A percentile compares a stretch with the other conserved stretches of the same genome.
Evolutionary conservation across 2,888 invertebrate species (phyloP).

Genomic region (Conus canariensis): DNA sequence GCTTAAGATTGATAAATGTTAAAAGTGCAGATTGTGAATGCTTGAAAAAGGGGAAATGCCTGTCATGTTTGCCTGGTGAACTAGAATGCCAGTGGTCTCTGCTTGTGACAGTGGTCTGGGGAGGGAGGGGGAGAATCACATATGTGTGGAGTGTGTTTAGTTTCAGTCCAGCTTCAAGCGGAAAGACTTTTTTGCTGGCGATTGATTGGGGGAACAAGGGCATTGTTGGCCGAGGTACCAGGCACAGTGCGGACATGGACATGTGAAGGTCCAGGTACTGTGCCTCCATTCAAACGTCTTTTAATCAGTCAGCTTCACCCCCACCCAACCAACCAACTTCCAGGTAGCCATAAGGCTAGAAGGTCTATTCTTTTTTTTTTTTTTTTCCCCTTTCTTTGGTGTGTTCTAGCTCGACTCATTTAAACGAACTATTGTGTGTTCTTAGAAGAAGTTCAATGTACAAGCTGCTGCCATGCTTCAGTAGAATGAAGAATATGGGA

Average conservation of each 20-base stretch:
- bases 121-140: constrained; percentile 14
- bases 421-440: neutral
- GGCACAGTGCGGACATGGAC: constrained; percentile 26
- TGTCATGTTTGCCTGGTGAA: neutral
- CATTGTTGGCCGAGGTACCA: constrained; percentile 1
- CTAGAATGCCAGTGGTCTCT: constrained; percentile 30
- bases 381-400: neutral
- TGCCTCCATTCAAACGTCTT: constrained; percentile 29
- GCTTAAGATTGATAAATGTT: too few relatives aligned
- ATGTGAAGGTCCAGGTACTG: constrained; percentile 33
- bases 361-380: neutral
- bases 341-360: constrained; percentile 2
- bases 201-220: neutral
- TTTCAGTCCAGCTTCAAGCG: constrained; percentile 37
- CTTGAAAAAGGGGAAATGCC: neutral
- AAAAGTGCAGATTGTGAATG: neutral
- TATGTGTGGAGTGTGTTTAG: constrained; percentile 41
- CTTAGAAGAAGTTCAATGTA: neutral
- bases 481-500: neutral
- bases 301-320: neutral
- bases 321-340: constrained; percentile 7
- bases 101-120: neutral
- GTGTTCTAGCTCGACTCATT: neutral
- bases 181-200: constrained; percentile 24
- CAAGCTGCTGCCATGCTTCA: constrained; percentile 32